Conservation (phyloP, 2,113 vertebrate species). For the Girardinichthys multiradiatus region DNA sequence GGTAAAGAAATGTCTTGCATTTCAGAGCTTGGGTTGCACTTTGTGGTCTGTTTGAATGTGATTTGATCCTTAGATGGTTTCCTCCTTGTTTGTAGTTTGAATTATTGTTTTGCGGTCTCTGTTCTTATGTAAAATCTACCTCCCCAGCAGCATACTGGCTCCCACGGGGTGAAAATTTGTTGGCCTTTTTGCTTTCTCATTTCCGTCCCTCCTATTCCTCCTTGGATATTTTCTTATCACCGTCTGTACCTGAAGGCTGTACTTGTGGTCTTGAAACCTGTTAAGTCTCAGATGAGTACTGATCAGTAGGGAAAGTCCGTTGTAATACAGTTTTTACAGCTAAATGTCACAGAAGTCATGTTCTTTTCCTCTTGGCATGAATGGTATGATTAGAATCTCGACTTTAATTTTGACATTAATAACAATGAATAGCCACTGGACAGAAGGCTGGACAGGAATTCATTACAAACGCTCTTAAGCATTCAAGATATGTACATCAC, state of each 20-base stretch:
- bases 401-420: slow-evolving; percentile 15
- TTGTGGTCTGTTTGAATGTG: not conserved
- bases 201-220: slow-evolving; percentile 6
- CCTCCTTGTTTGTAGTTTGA: slow-evolving; percentile 23
- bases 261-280: not conserved
- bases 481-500: slow-evolving; percentile 39
- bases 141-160: slow-evolving; percentile 45
- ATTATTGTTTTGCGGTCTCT: slow-evolving; percentile 31
- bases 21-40: too few relatives aligned
- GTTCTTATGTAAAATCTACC: slow-evolving; percentile 64
- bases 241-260: not conserved
- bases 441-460: slow-evolving; percentile 36
- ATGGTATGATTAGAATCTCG: slow-evolving; percentile 42
- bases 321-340: not conserved
- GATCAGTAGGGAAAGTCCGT: not conserved
- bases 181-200: slow-evolving; percentile 29
- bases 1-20: too few relatives aligned
- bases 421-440: slow-evolving; percentile 23
- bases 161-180: slow-evolving; percentile 77
- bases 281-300: not conserved
- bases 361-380: slow-evolving; percentile 11
- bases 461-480: slow-evolving; percentile 32
- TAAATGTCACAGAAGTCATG: not conserved
- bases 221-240: slow-evolving; percentile 13
- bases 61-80: slow-evolving; percentile 17